Evolutionary conservation across 2,888 invertebrate genomes (phyloP).

Genomic region (Drosophila atripex): DNA sequence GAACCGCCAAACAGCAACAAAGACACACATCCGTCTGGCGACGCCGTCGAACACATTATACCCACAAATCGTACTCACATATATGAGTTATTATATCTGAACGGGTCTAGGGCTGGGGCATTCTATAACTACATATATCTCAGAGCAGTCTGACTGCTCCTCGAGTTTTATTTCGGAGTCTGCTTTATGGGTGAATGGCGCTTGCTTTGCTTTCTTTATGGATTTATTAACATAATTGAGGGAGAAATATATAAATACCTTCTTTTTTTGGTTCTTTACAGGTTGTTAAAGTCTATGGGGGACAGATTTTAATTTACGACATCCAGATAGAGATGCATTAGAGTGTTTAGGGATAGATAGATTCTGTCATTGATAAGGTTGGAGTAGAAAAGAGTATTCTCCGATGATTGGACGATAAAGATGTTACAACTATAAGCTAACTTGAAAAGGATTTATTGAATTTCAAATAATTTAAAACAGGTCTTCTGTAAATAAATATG

Average conservation of each 20-base stretch:
- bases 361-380: slow-evolving; percentile 19
- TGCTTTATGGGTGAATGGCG: slow-evolving; percentile 61
- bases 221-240: slow-evolving; percentile 74
- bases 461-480: background rate
- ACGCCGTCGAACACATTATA: slow-evolving; percentile 32
- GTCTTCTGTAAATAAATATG: no score
- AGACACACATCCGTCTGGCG: slow-evolving; percentile 48
- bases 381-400: background rate
- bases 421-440: background rate
- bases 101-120: slow-evolving; percentile 20
- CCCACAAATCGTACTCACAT: slow-evolving; percentile 4
- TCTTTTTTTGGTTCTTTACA: slow-evolving; percentile 44
- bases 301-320: slow-evolving; percentile 69
- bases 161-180: slow-evolving; percentile 50
- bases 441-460: background rate
- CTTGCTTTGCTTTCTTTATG: slow-evolving; percentile 67
- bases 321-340: slow-evolving; percentile 41
- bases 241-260: slow-evolving; percentile 56
- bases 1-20: slow-evolving; percentile 59
- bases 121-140: slow-evolving; percentile 28
- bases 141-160: slow-evolving; percentile 55
- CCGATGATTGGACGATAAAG: background rate
- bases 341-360: slow-evolving; percentile 28
- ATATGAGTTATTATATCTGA: slow-evolving; percentile 27
- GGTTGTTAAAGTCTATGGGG: slow-evolving; percentile 48